phyloP scores from a whole-genome alignment of 2,113 vertebrate genomes.

The Tympanuchus pallidicinctus region DNA sequence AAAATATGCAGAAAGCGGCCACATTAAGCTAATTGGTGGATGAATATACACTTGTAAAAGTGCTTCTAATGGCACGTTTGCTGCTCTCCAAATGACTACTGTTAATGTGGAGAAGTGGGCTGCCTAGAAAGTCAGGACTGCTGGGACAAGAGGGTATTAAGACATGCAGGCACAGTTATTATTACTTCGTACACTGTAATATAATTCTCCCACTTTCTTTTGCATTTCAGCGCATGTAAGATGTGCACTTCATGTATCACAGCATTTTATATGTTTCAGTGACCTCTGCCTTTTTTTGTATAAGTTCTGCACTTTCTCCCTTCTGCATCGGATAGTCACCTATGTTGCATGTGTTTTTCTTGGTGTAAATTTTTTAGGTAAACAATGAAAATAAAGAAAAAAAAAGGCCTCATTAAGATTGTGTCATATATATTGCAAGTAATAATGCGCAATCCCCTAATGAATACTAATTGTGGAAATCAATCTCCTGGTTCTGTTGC shows the following conservation, averaged over 20 bases:
- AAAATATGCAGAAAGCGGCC: slow-evolving; percentile 96
- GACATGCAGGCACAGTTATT: slow-evolving; percentile 80
- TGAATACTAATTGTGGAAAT: slow-evolving; percentile 78
- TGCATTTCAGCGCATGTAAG: slow-evolving; percentile 51
- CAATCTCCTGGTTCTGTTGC: slow-evolving; percentile 67
- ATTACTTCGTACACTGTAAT: slow-evolving; percentile 79
- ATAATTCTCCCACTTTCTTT: slow-evolving; percentile 67
- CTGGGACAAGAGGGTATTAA: slow-evolving; percentile 86
- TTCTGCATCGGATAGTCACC: neutral
- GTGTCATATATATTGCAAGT: slow-evolving; percentile 71
- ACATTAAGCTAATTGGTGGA: slow-evolving; percentile 99
- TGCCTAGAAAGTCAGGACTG: slow-evolving; percentile 88
- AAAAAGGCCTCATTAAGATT: slow-evolving; percentile 65
- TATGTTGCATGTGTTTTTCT: neutral
- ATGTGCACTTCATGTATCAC: neutral
- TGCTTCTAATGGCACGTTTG: slow-evolving; percentile 99
- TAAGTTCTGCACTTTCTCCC: neutral
- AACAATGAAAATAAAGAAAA: slow-evolving; percentile 64
- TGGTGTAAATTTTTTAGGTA: slow-evolving; percentile 28
- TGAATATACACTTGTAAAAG: slow-evolving; percentile 99
- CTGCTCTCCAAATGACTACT: slow-evolving; percentile 91
- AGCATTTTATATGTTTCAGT: neutral
- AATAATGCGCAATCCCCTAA: slow-evolving; percentile 75
- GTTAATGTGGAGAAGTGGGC: slow-evolving; percentile 93
- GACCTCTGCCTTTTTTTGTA: slow-evolving; percentile 4